Base-by-base conservation (phyloP, 1,140 invertebrate genomes). In the Phymorhynchus buccinoides region DNA sequence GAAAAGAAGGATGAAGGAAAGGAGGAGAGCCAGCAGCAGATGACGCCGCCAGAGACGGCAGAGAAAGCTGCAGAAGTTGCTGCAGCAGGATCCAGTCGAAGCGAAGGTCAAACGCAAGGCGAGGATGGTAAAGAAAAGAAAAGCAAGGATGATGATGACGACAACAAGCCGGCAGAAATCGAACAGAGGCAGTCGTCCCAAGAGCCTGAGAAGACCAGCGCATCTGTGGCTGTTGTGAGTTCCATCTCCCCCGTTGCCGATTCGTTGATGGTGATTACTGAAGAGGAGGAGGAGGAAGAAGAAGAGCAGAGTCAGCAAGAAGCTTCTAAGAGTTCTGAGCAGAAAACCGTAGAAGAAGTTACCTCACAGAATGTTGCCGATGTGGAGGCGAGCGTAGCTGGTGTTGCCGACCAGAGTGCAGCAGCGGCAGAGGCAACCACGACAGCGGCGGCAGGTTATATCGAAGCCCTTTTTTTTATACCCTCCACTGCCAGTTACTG, bases 401-500 rank as follows among this genome's bases (percentile, higher is more conserved):
- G 56, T 66, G 85, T 52, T 42, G 32, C 78, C 37, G 66, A 83
- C 71, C 44, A 79, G 42, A n/a, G 68, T 77, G 18, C 82, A 84
- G 77, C 56, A 84, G 9, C 39, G n/a, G 35, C 42, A 83, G 32
- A 83, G 81, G 75, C 7, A 27, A n/a, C 22, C 4, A 66, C 9
- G 27, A 66, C 27, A 9, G 18, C 37, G 7, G 37, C 56, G 12
- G 56, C 12, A 62, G 56, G 56, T 62, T 62, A 62, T 62, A 62
- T 62, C 22, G 56, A 62, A 18, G 0, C 12, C n/a, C 56, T 62
- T 27, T 22, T 14, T 77, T 77, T 18, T 77, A 32, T 7, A 18
- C 41, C 14, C 35, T 77, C 12, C 35, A n/a, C n/a, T n/a, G n/a
- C n/a, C n/a, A n/a, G n/a, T n/a, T n/a, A n/a, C n/a, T n/a, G n/a